Evolutionary conservation across 2,888 invertebrate genomes (phyloP), one percentile per base, ranked within the genome.

Genomic region (Nebria salina): DNA sequence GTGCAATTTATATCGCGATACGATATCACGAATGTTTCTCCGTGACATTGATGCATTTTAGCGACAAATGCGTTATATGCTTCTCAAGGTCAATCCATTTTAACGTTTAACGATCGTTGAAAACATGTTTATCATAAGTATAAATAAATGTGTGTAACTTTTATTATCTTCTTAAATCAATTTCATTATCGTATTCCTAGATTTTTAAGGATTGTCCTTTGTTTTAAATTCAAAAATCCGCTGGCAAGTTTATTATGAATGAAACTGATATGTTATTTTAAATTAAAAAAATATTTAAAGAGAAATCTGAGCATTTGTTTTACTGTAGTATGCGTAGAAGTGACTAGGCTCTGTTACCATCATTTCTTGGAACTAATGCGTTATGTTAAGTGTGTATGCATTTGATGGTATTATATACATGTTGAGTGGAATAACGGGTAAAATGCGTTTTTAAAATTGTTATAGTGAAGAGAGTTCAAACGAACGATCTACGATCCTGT

Each of bases 81-180:
- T 25, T 70, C 11, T 34, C 70, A 70, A 70, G 70, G 70, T 70
- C 70, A 70, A 70, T 70, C 11, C 70, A 26, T 70, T 26, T 70
- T 26, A 25, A 70, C 11, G 15, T 6, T 26, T 20, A 70, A 26
- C 15, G 7, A 70, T 70, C 70, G 26, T 70, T 70, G 25, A 70
- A 70, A 70, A 70, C 70, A 70, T 70, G 25, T 70, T 70, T 70
- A 70, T 70, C 26, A 13, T 25, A 70, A 26, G 34, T 70, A 66
- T 25, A 66, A 20, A 15, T 70, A 25, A 25, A 70, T 70, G 70
- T n/a, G 26, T 4, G 70, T 8, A 70, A 70, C 13, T 15, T 70
- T n/a, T 25, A 70, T 7, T 25, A 70, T 34, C 25, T 70, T 26
- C 7, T 34, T 34, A 3, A 70, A 34, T 70, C 70, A 70, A 70